Conservation (phyloP, 2,113 vertebrate genomes). For the Calypte anna region DNA sequence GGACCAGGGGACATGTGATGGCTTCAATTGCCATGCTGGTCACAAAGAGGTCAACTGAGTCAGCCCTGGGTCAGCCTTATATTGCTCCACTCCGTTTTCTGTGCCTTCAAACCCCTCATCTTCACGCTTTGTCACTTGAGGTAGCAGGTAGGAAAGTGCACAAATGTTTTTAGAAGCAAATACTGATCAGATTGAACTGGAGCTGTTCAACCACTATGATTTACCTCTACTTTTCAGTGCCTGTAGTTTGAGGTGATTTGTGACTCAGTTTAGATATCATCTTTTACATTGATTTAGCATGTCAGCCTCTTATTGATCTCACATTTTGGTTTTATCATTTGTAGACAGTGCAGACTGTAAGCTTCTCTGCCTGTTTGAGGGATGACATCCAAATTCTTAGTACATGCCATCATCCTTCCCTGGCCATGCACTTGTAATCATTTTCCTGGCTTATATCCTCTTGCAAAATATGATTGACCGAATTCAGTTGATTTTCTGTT, state of each 20-base stretch:
- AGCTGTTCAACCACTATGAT: neutral
- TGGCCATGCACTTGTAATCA: neutral
- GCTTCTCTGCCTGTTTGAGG: neutral
- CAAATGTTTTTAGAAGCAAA: conserved; percentile 5
- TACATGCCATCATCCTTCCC: neutral
- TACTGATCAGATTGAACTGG: neutral
- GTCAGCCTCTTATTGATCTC: conserved; percentile 2
- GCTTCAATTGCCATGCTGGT: neutral
- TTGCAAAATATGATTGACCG: neutral
- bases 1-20: neutral
- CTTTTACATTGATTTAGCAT: conserved; percentile 21
- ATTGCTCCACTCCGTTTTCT: neutral
- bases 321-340: neutral
- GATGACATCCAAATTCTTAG: neutral
- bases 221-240: neutral
- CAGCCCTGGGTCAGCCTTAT: accelerated
- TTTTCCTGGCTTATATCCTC: neutral
- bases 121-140: neutral
- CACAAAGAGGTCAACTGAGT: neutral
- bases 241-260: neutral
- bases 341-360: neutral
- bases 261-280: neutral
- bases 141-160: neutral
- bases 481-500: neutral
- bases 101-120: neutral